Percentiles rank a stretch among this genome's conserved stretches.
phyloP scores from a whole-genome alignment of 2,888 invertebrate species.

The Hydropsyche betteni region DNA sequence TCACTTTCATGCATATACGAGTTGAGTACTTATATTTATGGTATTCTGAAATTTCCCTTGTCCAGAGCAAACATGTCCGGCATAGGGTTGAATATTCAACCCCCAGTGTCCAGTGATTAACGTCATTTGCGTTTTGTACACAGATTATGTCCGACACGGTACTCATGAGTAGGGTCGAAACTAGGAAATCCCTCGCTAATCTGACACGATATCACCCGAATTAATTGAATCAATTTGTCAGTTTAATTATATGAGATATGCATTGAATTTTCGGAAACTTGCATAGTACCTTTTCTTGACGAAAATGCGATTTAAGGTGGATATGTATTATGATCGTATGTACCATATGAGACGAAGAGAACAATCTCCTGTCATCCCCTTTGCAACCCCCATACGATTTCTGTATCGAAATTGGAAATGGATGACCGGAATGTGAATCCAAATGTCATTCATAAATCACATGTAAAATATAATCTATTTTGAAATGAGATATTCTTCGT shows the following conservation, averaged over 20 bases:
- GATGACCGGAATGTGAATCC: constrained; percentile 52
- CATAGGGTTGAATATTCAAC: constrained; percentile 27
- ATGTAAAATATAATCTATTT: constrained; percentile 70
- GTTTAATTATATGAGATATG: constrained; percentile 41
- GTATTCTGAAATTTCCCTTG: neutral
- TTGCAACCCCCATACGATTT: constrained; percentile 45
- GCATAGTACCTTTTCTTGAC: neutral
- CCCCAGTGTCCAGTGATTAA: constrained; percentile 44
- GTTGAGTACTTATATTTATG: no score
- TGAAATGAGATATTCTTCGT: constrained; percentile 65
- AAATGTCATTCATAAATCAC: constrained; percentile 63
- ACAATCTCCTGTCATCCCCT: constrained; percentile 39
- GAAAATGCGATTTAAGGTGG: neutral
- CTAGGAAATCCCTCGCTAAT: constrained; percentile 19
- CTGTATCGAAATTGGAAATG: constrained; percentile 52
- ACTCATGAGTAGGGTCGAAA: constrained; percentile 14
- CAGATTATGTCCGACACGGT: constrained; percentile 32
- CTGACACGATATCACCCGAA: constrained; percentile 39
- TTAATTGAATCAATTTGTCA: constrained; percentile 49
- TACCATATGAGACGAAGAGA: constrained; percentile 14
- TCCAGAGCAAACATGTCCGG: constrained; percentile 28
- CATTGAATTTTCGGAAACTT: no score
- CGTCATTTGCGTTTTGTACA: constrained; percentile 42
- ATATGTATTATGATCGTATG: neutral
- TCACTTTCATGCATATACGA: no score